Conservation (phyloP, 2,888 invertebrate genomes). For the Drosophila anceps region DNA sequence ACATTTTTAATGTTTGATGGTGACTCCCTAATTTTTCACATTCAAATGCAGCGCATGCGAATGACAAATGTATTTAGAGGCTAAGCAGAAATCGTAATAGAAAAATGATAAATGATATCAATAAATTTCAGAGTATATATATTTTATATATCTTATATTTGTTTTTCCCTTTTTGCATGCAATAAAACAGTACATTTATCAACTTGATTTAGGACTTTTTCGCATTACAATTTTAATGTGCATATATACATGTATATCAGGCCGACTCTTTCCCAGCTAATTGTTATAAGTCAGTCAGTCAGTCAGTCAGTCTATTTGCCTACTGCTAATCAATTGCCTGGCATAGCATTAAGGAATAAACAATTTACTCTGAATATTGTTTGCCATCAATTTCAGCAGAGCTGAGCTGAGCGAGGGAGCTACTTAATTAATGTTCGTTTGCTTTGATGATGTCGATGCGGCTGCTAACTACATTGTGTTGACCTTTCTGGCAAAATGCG, state of each 20-base stretch:
- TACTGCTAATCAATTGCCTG: conserved; percentile 32
- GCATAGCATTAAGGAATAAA: conserved; percentile 15
- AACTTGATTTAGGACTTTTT: conserved; percentile 24
- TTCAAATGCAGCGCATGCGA: neutral
- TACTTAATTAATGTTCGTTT: conserved; percentile 78
- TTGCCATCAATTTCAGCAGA: conserved; percentile 49
- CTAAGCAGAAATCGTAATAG: neutral
- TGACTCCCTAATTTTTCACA: neutral
- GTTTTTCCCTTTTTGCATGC: neutral
- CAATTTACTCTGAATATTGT: conserved; percentile 48
- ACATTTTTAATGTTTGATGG: neutral
- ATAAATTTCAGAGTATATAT: conserved; percentile 18
- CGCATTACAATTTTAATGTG: conserved; percentile 33
- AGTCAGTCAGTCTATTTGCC: neutral
- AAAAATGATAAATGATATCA: conserved; percentile 36
- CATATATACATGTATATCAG: neutral
- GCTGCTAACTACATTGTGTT: conserved; percentile 54
- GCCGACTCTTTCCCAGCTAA: neutral
- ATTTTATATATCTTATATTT: neutral
- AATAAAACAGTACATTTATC: conserved; percentile 25
- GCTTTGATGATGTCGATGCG: conserved; percentile 54
- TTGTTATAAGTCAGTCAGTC: neutral
- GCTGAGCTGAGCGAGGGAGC: conserved; percentile 9
- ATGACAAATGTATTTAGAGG: conserved; percentile 26
- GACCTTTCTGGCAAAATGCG: conserved; percentile 64